Conservation (phyloP, 1,140 invertebrate species). For the Trissolcus basalis region DNA sequence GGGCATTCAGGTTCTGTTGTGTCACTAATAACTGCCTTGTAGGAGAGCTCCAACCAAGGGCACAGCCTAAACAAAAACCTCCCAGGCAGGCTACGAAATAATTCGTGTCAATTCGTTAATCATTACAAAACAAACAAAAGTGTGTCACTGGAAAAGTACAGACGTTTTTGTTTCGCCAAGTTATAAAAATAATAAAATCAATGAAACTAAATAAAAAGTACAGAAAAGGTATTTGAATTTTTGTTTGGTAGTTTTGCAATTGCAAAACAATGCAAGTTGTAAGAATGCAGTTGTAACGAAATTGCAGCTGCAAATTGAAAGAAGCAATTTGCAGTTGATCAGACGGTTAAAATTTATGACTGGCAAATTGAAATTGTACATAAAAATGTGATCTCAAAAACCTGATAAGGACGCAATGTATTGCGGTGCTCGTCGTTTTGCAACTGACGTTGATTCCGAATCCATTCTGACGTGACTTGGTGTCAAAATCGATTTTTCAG, state of each 20-base stretch:
- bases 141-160: too few species aligned
- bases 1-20: slow-evolving; percentile 50
- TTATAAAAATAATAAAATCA: too few species aligned
- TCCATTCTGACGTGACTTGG: slow-evolving; percentile 4
- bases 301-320: too few species aligned
- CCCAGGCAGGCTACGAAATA: slow-evolving; percentile 55
- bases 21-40: slow-evolving; percentile 67
- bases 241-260: too few species aligned
- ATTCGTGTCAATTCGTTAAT: not conserved
- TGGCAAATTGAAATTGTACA: not conserved
- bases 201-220: too few species aligned
- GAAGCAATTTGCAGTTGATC: too few species aligned
- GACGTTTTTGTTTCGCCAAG: too few species aligned
- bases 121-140: not conserved
- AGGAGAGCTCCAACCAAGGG: slow-evolving; percentile 75
- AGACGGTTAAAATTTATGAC: not conserved
- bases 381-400: slow-evolving; percentile 11
- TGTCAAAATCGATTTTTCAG: slow-evolving; percentile 13
- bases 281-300: too few species aligned
- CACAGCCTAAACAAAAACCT: slow-evolving; percentile 65
- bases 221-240: too few species aligned
- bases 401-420: slow-evolving; percentile 29
- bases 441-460: slow-evolving; percentile 17
- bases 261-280: too few species aligned
- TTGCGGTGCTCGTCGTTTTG: slow-evolving; percentile 27